Evolutionary conservation across 2,797 vertebrate genomes (phyloP), one percentile per base, ranked within the genome.

Genomic region (Tokudaia muenninki): DNA sequence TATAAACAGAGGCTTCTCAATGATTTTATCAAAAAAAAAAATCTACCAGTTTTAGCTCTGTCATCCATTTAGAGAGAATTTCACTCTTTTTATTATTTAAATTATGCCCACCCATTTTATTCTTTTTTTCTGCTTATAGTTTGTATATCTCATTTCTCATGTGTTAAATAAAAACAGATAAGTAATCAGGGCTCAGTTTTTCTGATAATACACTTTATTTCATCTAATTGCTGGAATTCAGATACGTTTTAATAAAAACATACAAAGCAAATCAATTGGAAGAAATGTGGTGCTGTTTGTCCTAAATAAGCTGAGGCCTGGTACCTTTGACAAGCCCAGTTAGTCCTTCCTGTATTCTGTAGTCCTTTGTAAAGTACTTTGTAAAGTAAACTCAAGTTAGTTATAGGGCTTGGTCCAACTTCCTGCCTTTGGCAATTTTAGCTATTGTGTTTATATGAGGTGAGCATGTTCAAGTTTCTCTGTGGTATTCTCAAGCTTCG

Each of bases 331-430:
- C 67, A 72, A 95, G 29, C 7, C 22, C 0, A 1, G 29, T 47
- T 55, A 31, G 17, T 79, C 61, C 47, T 22, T 80, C 41, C 47
- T 94, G 65, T 34, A n/a, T 57, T 90, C 47, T 31, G 29, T 61
- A 34, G 57, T 22, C 29, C 14, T 92, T 81, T 75, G n/a, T n/a
- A n/a, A n/a, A n/a, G n/a, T n/a, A n/a, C n/a, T n/a, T n/a, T n/a
- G n/a, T n/a, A n/a, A n/a, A n/a, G n/a, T n/a, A n/a, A 95, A 75
- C 47, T 67, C 31, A 96, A 57, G 65, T 77, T 70, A 29, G 10
- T 61, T 83, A 75, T 9, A 63, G 5, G 59, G 5, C 59, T 81
- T 92, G 57, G 24, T 26, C 2, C 10, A 89, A 65, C 19, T 87
- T 92, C 94, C 57, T 92, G 6, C 5, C 41, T 34, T 84, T 65